Evolutionary conservation across 2,888 invertebrate species (phyloP), one percentile per base, ranked within the genome.

Genomic region (Trissoscelio sp.): DNA sequence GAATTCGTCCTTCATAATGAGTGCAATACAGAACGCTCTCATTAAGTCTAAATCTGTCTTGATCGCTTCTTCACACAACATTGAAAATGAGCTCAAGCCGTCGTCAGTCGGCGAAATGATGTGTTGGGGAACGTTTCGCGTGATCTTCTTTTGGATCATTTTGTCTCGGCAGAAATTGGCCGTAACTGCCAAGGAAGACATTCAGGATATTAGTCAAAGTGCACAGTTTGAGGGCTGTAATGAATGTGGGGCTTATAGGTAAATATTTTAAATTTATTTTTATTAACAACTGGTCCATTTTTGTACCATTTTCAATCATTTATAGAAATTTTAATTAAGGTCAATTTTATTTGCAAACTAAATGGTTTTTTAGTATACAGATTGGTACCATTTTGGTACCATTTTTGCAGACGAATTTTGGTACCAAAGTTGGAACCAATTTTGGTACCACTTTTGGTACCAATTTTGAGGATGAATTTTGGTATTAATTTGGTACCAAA

Each of bases 181-280:
- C 9, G 58, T 62, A 34, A 62, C 55, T 37, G 81, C 79, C 34
- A 69, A 53, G 11, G 24, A 74, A 37, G 79, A 79, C 51, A 79
- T 79, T 11, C 58, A 78, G 24, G 58, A 79, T 44, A 46, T 74
- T 4, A 75, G 77, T 11, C 75, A 79, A 22, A 75, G 66, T 31
- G 39, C 67, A 5, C 73, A 58, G n/a, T 55, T 84, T 53, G 86
- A 87, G 1, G 89, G 88, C 24, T 89, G 89, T 53, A 79, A 84
- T 42, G 82, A 85, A 53, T 89, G 89, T 55, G 89, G 87, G 12
- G 83, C 84, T 72, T 89, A 89, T 84, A 88, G 88, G 89, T 88
- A 39, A 39, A 18, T 22, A 31, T 24, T 24, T 24, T n/a, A n/a
- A n/a, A n/a, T n/a, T n/a, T n/a, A n/a, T n/a, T n/a, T n/a, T n/a